phyloP scores from a whole-genome alignment of 2,888 invertebrate species.

The Pecten maximus region DNA sequence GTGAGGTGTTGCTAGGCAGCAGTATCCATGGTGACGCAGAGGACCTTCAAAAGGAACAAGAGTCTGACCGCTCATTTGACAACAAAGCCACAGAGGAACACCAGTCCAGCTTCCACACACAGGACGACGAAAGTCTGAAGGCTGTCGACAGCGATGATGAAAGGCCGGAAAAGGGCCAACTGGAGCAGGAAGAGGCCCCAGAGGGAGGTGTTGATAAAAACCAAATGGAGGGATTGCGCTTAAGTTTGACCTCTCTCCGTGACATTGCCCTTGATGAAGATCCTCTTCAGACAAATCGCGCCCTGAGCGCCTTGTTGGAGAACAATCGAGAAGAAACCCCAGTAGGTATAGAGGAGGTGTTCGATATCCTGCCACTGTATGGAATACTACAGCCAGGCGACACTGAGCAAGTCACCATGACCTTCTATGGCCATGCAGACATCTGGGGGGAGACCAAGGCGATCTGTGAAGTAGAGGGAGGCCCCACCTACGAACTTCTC shows the following conservation, averaged over 20 bases:
- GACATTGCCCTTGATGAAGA: conserved; percentile 66
- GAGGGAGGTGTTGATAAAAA: conserved; percentile 65
- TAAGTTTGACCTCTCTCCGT: conserved; percentile 61
- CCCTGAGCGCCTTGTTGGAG: conserved; percentile 74
- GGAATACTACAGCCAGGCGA: conserved; percentile 81
- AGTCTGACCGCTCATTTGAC: conserved; percentile 38
- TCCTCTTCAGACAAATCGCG: conserved; percentile 73
- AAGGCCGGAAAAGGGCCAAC: conserved; percentile 65
- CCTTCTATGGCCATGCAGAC: conserved; percentile 82
- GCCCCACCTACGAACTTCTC: conserved; percentile 81
- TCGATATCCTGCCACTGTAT: conserved; percentile 82
- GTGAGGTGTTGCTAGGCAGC: conserved; percentile 16
- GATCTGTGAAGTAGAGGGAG: conserved; percentile 82
- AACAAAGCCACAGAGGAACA: conserved; percentile 53
- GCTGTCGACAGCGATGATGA: conserved; percentile 51
- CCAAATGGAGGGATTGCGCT: conserved; percentile 56
- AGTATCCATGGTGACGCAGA: conserved; percentile 18
- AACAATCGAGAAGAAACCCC: conserved; percentile 66
- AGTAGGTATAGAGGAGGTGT: conserved; percentile 81
- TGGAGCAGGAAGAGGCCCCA: conserved; percentile 64
- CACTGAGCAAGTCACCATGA: conserved; percentile 82
- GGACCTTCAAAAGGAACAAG: background rate
- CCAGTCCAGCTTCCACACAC: conserved; percentile 41
- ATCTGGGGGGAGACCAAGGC: conserved; percentile 81
- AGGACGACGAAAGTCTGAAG: conserved; percentile 41